Conservation (phyloP, 2,113 vertebrate genomes). For the Xenus cinereus region DNA sequence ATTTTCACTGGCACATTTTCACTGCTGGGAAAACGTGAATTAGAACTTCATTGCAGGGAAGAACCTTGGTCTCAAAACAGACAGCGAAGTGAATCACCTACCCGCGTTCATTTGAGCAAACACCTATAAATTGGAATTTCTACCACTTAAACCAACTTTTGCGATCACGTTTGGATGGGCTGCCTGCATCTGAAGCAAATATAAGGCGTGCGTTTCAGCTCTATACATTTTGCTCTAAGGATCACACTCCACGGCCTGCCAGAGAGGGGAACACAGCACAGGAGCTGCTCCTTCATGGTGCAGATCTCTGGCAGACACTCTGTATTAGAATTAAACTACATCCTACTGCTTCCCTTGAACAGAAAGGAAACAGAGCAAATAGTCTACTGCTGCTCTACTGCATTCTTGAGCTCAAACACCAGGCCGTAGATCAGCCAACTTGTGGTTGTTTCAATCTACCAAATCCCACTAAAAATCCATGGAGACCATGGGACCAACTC, state of each 20-base stretch:
- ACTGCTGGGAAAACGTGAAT: background rate
- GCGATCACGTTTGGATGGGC: background rate
- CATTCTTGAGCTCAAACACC: background rate
- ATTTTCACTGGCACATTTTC: too few relatives aligned
- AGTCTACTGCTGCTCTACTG: background rate
- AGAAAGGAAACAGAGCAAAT: background rate
- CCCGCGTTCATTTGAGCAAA: background rate
- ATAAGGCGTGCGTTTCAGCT: background rate
- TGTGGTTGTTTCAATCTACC: background rate
- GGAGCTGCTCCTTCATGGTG: fast-evolving
- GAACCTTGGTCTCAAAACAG: background rate
- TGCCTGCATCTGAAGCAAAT: background rate
- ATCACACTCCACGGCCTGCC: background rate
- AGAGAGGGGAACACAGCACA: background rate
- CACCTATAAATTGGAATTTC: background rate
- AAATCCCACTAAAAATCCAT: background rate
- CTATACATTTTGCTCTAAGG: background rate
- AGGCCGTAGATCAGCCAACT: background rate
- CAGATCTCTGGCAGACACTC: background rate
- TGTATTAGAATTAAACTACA: background rate
- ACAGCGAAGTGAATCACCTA: fast-evolving
- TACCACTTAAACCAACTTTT: background rate
- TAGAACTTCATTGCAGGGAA: background rate
- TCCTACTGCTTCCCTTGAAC: background rate
- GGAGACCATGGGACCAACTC: background rate